phyloP scores from a whole-genome alignment of 2,888 invertebrate genomes.

The Tridacna crocea region DNA sequence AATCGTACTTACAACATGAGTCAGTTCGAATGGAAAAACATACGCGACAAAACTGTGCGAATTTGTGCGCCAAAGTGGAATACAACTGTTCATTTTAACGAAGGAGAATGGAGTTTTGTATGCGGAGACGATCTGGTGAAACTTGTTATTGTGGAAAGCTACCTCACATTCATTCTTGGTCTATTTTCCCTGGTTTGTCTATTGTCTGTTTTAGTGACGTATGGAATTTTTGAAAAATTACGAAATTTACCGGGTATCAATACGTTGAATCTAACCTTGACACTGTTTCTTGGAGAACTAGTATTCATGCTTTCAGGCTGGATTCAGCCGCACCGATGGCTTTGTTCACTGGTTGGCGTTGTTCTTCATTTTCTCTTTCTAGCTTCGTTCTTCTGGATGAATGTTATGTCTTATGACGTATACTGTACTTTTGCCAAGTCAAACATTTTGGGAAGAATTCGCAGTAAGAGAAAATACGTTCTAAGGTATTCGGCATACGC shows the following conservation, averaged over 20 bases:
- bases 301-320: constrained; percentile 74
- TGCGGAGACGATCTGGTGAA: constrained; percentile 63
- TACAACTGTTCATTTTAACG: background rate
- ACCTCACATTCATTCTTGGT: constrained; percentile 73
- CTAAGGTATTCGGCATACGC: constrained; percentile 86
- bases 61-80: constrained; percentile 69
- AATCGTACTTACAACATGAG: constrained; percentile 64
- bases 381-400: constrained; percentile 89
- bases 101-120: constrained; percentile 39
- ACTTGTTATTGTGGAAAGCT: constrained; percentile 68
- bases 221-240: constrained; percentile 78
- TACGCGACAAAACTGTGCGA: constrained; percentile 53
- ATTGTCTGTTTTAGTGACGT: constrained; percentile 80
- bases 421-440: constrained; percentile 84
- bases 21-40: constrained; percentile 68
- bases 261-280: constrained; percentile 82
- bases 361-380: constrained; percentile 88
- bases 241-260: constrained; percentile 83
- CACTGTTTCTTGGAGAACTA: constrained; percentile 81
- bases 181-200: constrained; percentile 79
- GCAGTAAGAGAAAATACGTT: constrained; percentile 71
- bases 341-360: constrained; percentile 86
- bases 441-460: constrained; percentile 75
- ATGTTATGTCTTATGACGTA: constrained; percentile 87
- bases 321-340: constrained; percentile 65